phyloP scores from a whole-genome alignment of 2,888 invertebrate genomes.

The Agapostemon virescens region DNA sequence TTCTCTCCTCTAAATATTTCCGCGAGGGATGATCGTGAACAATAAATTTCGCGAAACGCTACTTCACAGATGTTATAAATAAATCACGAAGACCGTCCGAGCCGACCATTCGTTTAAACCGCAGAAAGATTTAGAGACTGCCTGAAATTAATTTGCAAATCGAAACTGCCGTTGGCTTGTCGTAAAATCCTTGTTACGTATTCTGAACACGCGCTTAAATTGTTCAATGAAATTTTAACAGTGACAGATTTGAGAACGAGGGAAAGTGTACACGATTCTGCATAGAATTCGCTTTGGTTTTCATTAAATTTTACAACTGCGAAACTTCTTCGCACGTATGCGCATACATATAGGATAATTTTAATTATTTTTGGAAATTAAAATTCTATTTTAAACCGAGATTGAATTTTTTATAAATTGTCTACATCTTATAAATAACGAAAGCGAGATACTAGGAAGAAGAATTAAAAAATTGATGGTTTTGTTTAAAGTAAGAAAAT shows the following conservation, averaged over 20 bases:
- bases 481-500: no score
- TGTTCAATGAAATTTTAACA: not conserved
- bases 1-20: conserved; percentile 1
- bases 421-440: no score
- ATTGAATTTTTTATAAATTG: no score
- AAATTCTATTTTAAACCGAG: no score
- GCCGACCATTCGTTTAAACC: not conserved
- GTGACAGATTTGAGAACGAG: not conserved
- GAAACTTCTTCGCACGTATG: no score
- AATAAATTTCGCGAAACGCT: conserved; percentile 28
- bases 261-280: not conserved
- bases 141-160: not conserved
- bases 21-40: conserved; percentile 15
- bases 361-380: no score
- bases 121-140: not conserved
- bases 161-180: not conserved
- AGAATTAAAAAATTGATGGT: no score
- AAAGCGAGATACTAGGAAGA: no score
- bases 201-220: not conserved
- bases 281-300: not conserved
- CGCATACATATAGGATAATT: no score
- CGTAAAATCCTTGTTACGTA: not conserved
- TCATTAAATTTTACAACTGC: not conserved
- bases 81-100: not conserved
- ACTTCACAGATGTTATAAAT: not conserved